These are phyloP conservation scores for Caenorhabditis sulstoni DNA, from an alignment of 2,888 invertebrate genomes.

Conservation along the genomic window DNA sequence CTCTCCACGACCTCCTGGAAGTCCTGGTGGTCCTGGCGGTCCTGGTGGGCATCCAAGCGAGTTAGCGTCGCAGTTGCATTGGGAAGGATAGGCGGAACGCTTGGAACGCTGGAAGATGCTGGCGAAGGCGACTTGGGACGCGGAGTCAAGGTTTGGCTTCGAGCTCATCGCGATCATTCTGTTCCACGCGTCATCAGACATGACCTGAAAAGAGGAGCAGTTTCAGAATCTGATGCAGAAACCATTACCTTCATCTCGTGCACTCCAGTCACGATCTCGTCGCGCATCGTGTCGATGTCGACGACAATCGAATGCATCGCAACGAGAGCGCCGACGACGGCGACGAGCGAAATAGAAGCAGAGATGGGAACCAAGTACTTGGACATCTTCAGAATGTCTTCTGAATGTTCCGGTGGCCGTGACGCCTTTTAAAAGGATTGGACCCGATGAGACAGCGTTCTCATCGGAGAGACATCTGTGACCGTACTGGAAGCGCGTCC, in stretches of 20 bases:
- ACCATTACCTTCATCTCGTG: constrained; percentile 63
- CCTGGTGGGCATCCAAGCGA: constrained; percentile 71
- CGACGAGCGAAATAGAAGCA: constrained; percentile 61
- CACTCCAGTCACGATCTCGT: constrained; percentile 66
- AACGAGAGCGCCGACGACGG: constrained; percentile 62
- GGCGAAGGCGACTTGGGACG: constrained; percentile 65
- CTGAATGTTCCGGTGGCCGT: background rate
- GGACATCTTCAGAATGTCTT: constrained; percentile 50
- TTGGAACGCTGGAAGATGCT: constrained; percentile 59
- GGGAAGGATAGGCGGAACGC: constrained; percentile 54
- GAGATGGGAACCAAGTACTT: constrained; percentile 66
- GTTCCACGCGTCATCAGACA: constrained; percentile 70
- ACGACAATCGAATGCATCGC: constrained; percentile 67
- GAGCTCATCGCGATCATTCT: constrained; percentile 64
- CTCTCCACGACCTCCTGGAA: constrained; percentile 68
- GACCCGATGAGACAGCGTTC: constrained; percentile 14
- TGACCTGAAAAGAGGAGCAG: constrained; percentile 41
- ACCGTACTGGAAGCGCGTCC: constrained; percentile 53
- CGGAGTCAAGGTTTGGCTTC: constrained; percentile 59
- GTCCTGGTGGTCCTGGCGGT: constrained; percentile 70
- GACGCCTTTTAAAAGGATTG: constrained; percentile 24
- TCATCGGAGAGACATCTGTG: constrained; percentile 24
- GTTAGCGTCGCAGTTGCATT: constrained; percentile 66
- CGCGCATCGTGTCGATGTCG: constrained; percentile 66
- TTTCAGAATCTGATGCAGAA: background rate